Evolutionary conservation across 2,113 vertebrate genomes (phyloP).

Genomic region (Epinephelus cyanopodus): DNA sequence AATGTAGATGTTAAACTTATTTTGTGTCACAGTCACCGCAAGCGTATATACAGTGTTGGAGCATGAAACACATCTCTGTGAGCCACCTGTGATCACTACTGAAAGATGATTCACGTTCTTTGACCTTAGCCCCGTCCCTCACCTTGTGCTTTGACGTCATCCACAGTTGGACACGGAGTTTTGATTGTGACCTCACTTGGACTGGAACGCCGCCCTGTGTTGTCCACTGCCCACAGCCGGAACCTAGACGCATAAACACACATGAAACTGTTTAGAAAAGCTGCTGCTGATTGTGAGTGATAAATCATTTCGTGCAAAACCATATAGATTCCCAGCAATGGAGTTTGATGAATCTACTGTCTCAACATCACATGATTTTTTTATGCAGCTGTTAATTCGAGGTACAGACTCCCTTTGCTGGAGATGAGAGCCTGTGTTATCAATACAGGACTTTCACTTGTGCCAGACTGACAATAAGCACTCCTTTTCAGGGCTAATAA

Average conservation of each 20-base stretch:
- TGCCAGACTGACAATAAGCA: conserved; percentile 6
- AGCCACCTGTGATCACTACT: background rate
- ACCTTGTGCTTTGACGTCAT: conserved; percentile 99
- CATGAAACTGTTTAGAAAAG: background rate
- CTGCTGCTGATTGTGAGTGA: background rate
- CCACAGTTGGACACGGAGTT: conserved; percentile 96
- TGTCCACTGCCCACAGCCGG: conserved; percentile 96
- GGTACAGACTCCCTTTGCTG: background rate
- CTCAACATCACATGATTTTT: background rate
- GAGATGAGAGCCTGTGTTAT: conserved; percentile 30
- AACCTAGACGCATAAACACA: conserved; percentile 85
- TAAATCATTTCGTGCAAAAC: background rate
- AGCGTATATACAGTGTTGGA: background rate
- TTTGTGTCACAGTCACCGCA: background rate
- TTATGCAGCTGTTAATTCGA: conserved; percentile 6
- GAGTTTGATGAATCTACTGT: conserved; percentile 14
- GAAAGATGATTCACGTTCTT: conserved; percentile 16
- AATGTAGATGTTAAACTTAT: background rate
- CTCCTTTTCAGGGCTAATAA: background rate
- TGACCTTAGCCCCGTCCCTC: conserved; percentile 49
- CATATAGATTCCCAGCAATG: background rate
- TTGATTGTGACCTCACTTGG: conserved; percentile 96
- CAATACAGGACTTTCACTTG: background rate
- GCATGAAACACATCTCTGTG: background rate
- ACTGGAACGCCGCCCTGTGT: conserved; percentile 94